phyloP scores from a whole-genome alignment of 2,888 invertebrate genomes.

The Xiphydria camelus region DNA sequence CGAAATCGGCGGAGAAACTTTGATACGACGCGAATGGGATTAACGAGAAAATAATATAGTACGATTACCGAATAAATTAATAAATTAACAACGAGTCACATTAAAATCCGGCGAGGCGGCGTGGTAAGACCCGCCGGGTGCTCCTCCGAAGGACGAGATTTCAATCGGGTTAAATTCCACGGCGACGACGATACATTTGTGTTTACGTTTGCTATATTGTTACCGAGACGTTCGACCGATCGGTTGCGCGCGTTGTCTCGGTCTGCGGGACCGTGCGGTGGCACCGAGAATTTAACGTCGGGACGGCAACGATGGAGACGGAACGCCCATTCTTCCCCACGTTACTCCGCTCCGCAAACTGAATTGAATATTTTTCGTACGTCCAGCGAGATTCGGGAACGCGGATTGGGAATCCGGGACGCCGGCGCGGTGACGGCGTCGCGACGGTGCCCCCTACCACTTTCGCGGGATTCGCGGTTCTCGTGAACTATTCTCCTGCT shows the following conservation, averaged over 20 bases:
- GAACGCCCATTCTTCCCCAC: conserved; percentile 38
- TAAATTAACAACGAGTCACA: conserved; percentile 8
- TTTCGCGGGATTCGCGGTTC: background rate
- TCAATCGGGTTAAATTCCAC: too few species aligned
- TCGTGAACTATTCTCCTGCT: too few species aligned
- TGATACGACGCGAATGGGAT: too few species aligned
- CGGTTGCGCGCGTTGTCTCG: too few species aligned
- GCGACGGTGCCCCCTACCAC: background rate
- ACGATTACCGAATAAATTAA: conserved; percentile 12
- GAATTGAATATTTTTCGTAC: conserved; percentile 31
- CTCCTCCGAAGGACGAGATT: too few species aligned
- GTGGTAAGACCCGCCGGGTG: too few species aligned
- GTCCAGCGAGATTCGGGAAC: conserved; percentile 17
- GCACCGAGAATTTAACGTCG: conserved; percentile 1
- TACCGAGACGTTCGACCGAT: background rate
- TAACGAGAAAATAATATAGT: background rate
- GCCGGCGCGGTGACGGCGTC: background rate
- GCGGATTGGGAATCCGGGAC: conserved; percentile 2
- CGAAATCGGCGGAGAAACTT: too few species aligned
- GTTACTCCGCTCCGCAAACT: conserved; percentile 36
- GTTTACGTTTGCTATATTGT: background rate
- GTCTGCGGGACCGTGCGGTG: too few species aligned
- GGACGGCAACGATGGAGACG: conserved; percentile 20
- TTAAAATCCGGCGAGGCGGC: too few species aligned
- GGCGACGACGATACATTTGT: too few species aligned